Evolutionary conservation across 2,113 vertebrate genomes (phyloP), one percentile per base, ranked within the genome.

Genomic region (Antechinus stuartii): DNA sequence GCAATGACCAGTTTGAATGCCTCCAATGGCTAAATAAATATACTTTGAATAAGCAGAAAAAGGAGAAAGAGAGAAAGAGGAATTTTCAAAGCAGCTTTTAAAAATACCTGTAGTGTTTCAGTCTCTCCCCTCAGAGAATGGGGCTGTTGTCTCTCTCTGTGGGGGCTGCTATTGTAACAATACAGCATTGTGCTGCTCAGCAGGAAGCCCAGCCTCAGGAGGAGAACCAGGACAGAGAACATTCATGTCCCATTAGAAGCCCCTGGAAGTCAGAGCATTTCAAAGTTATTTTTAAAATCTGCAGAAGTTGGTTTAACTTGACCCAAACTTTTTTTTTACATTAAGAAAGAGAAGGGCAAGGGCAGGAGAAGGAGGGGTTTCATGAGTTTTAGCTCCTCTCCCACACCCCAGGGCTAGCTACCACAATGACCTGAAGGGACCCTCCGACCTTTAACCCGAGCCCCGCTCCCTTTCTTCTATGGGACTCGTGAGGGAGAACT

Each of bases 141-240:
- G 93, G 92, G 90, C 95, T 42, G 68, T 97, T 94, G 96, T 96
- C 92, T 97, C 89, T 94, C 97, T 97, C 92, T 0, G 50, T 91
- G 68, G 55, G 90, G 94, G 55, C 95, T 19, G 56, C 91, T 10
- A 95, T n/a, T 26, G 92, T 95, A 98, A 98, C 94, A 96, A 96
- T 98, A 96, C 96, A 89, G 95, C 93, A 94, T 90, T 97, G 93
- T 98, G 96, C 96, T 97, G 92, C 95, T 96, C 94, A 91, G 92
- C 95, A 95, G 95, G 95, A 97, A 91, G 94, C 96, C 54, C 93
- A 98, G 90, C 96, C 90, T 97, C 97, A 96, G 92, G 98, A 97
- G 96, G n/a, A 47, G 93, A 49, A n/a, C 54, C 10, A 2, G 90
- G 92, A 95, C 35, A 54, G 2, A 97, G 53, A 94, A 93, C 55